phyloP scores from a whole-genome alignment of 2,888 invertebrate genomes.

The Hydraecia micacea region DNA sequence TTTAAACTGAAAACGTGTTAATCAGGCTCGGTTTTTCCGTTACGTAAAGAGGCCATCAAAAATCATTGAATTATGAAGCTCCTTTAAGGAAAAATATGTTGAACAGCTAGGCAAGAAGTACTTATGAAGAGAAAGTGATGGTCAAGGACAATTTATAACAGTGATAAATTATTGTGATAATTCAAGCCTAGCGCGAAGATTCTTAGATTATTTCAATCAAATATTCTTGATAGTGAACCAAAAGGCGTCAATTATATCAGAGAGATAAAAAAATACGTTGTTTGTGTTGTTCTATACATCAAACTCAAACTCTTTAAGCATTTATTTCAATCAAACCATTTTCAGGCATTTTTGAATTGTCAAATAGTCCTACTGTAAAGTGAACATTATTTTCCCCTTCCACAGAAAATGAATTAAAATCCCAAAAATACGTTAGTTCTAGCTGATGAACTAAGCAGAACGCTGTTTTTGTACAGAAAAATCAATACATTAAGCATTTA shows the following conservation, averaged over 20 bases:
- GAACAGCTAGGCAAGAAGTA: neutral
- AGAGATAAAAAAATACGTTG: too few relatives aligned
- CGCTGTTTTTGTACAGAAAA: neutral
- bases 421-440: neutral
- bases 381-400: neutral
- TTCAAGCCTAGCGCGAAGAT: neutral
- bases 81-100: neutral
- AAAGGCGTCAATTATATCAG: too few relatives aligned
- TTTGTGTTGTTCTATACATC: too few relatives aligned
- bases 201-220: too few relatives aligned
- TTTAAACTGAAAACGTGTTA: slow-evolving; percentile 13
- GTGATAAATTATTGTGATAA: neutral
- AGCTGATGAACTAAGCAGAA: neutral
- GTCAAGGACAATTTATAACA: neutral
- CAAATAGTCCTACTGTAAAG: too few relatives aligned
- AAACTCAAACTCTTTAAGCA: neutral
- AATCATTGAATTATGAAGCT: neutral
- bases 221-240: too few relatives aligned
- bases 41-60: slow-evolving; percentile 8
- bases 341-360: too few relatives aligned
- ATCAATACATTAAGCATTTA: too few relatives aligned
- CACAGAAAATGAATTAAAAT: neutral
- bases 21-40: neutral
- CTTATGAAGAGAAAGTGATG: neutral
- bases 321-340: too few relatives aligned